Evolutionary conservation across 2,113 vertebrate genomes (phyloP).

Genomic region (Lipotes vexillifer): DNA sequence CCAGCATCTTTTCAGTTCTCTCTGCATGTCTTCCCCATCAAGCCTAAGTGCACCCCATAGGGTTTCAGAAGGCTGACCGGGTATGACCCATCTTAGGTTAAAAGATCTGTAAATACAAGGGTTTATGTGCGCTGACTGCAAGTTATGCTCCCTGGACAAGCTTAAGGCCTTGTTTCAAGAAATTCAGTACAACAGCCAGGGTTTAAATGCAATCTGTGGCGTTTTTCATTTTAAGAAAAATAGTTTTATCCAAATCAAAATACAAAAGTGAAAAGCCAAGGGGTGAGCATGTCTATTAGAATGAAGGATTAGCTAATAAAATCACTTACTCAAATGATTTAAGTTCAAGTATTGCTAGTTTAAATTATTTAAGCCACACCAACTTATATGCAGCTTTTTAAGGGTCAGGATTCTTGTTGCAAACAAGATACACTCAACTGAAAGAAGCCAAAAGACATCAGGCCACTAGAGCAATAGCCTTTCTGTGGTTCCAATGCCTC

Average conservation of each 20-base stretch:
- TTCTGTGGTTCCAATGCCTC: background rate
- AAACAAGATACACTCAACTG: slow-evolving; percentile 9
- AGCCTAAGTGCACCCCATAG: background rate
- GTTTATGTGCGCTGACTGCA: background rate
- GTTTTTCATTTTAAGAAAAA: slow-evolving; percentile 18
- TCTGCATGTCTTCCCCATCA: background rate
- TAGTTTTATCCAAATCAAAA: slow-evolving; percentile 25
- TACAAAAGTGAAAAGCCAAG: background rate
- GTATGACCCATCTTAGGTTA: slow-evolving; percentile 33
- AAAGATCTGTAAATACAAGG: slow-evolving; percentile 43
- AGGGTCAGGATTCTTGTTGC: background rate
- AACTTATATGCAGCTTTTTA: background rate
- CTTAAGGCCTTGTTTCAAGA: slow-evolving; percentile 16
- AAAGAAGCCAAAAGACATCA: background rate
- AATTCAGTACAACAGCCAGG: background rate
- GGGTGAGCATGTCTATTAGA: background rate
- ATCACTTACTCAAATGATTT: slow-evolving; percentile 3
- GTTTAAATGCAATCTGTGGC: background rate
- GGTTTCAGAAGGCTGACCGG: background rate
- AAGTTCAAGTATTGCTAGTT: background rate
- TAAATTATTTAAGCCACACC: background rate
- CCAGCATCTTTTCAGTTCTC: background rate
- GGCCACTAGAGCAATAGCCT: background rate
- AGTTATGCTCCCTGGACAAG: background rate
- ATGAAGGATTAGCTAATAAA: background rate